These are phyloP conservation scores for Stegana nigrithorax DNA, from an alignment of 2,888 invertebrate species.

Conservation along the genomic window DNA sequence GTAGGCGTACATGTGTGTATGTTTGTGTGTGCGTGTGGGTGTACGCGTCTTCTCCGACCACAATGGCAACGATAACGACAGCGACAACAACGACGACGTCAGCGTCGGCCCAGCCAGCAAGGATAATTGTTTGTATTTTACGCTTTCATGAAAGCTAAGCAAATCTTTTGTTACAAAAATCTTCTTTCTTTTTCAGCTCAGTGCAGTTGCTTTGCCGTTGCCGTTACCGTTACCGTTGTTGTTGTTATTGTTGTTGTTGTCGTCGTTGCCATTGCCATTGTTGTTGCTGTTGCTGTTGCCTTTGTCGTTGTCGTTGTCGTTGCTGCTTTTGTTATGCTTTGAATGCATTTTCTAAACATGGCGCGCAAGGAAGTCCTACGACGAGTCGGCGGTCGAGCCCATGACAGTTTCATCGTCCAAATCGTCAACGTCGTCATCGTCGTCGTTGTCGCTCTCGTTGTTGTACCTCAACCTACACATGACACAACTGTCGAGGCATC, in stretches of 20 bases:
- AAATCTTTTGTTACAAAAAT: constrained; percentile 55
- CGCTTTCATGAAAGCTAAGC: constrained; percentile 62
- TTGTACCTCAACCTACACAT: too few species aligned
- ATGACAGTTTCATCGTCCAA: constrained; percentile 2
- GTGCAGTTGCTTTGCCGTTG: neutral
- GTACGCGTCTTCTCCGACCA: constrained; percentile 1
- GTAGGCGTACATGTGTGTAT: neutral
- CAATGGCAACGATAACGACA: constrained; percentile 20
- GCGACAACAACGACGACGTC: neutral
- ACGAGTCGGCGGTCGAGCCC: constrained; percentile 3
- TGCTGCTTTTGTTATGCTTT: constrained; percentile 53
- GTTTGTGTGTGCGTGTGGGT: neutral
- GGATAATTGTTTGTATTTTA: constrained; percentile 60
- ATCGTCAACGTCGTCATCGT: neutral
- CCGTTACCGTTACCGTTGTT: too few species aligned
- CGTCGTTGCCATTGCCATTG: neutral
- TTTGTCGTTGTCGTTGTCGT: neutral
- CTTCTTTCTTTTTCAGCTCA: neutral
- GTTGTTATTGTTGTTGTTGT: neutral
- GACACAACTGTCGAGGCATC: too few species aligned
- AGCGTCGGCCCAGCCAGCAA: constrained; percentile 34
- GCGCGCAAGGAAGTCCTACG: constrained; percentile 10
- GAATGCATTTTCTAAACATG: constrained; percentile 59
- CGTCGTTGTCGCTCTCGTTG: too few species aligned
- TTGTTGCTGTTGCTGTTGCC: neutral